Base-by-base conservation (phyloP, 2,113 vertebrate species). In the Lutjanus erythropterus region DNA sequence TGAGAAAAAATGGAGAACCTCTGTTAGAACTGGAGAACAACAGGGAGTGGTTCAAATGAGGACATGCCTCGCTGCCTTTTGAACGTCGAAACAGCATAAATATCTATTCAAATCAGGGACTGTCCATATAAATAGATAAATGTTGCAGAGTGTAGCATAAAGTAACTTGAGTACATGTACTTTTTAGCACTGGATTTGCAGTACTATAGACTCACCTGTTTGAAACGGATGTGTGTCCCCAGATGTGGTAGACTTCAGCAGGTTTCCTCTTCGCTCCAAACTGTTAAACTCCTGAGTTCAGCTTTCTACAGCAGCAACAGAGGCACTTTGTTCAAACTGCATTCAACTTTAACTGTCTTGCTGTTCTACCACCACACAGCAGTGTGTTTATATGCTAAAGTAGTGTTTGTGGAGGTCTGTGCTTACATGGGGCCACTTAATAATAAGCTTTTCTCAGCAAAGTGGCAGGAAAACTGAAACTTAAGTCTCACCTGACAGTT, bases 161-260 rank as follows among this genome's bases (percentile, higher is more conserved):
- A n/a, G n/a, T n/a, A n/a, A n/a, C n/a, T n/a, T n/a, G n/a, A n/a
- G 47, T 50, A 50, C 9, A 50, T 5, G 16, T 53, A 27, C 33
- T 29, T 53, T 41, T 6, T 31, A 37, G 2, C 66, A 9, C 2
- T 31, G 18, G 21, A 27, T 59, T 31, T 37, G 35, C 25, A 27
- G 12, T 47, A 31, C 49, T 46, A 6, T 10, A 50, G 23, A 55
- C 86, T 81, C 53, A 87, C 86, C 74, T 75, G 37, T 47, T n/a
- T 39, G 42, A 47, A 27, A 29, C 5, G 1, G 58, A 44, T 15
- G 55, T 35, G n/a, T 50, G 18, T 52, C 42, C 59, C 67, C 50
- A 27, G 60, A 37, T 71, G 74, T 23, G 46, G 31, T 49, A 29
- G 53, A 31, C 56, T 37, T 62, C 56, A 46, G 0, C 19, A 41